Evolutionary conservation across 2,797 vertebrate genomes (phyloP).

Genomic region (Lacerta viridis): DNA sequence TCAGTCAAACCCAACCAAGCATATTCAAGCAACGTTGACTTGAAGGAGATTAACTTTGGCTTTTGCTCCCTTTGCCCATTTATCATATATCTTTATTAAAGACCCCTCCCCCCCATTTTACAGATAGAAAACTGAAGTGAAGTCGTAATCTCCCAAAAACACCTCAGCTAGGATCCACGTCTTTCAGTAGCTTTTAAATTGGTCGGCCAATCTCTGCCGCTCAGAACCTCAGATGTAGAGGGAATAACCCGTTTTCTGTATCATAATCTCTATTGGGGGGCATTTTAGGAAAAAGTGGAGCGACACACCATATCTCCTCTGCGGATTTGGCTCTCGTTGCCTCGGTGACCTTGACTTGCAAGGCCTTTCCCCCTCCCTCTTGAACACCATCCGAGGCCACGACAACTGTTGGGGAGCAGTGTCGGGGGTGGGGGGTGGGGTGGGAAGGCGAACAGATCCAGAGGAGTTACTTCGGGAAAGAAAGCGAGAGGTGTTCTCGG

Average conservation of each 20-base stretch:
- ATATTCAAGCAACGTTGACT: neutral
- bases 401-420: neutral
- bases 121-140: neutral
- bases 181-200: neutral
- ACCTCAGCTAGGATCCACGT: too few species aligned
- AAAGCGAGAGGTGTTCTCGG: neutral
- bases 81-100: neutral
- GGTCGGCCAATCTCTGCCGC: neutral
- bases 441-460: neutral
- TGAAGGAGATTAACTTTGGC: neutral
- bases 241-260: too few species aligned
- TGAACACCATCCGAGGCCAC: neutral
- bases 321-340: neutral
- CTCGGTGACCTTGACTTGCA: neutral
- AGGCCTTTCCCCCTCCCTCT: neutral
- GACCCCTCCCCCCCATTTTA: neutral
- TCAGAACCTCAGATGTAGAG: neutral
- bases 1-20: neutral
- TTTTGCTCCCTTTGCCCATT: neutral
- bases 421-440: too few species aligned
- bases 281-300: neutral
- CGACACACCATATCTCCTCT: neutral
- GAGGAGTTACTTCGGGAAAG: neutral
- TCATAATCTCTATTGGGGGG: neutral
- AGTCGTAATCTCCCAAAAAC: neutral